A percentile compares a stretch with the other conserved stretches of the same genome.
These are phyloP conservation scores for Lepidonotus clava DNA, from an alignment of 2,888 invertebrate species.

Conservation along the genomic window DNA sequence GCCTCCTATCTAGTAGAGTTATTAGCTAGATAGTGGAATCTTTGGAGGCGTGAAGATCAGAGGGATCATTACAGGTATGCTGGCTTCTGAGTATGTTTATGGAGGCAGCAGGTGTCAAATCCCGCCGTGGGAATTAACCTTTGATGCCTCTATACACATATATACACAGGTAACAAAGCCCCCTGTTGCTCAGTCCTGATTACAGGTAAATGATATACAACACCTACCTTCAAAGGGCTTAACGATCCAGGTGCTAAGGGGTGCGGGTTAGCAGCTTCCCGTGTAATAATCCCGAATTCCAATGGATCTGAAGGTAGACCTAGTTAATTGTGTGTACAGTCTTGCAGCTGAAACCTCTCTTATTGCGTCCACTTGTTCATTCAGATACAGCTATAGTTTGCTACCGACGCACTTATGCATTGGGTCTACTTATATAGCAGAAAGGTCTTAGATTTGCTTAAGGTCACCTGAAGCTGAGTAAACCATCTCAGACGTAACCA, in stretches of 20 bases:
- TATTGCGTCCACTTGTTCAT: too few species aligned
- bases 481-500: constrained; percentile 6
- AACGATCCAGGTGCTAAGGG: neutral
- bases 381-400: too few species aligned
- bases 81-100: too few species aligned
- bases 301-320: neutral
- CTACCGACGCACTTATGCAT: too few species aligned
- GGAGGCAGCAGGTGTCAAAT: too few species aligned
- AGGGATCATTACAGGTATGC: too few species aligned
- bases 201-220: neutral
- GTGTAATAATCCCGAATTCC: neutral
- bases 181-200: neutral
- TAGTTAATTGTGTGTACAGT: neutral
- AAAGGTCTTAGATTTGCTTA: neutral
- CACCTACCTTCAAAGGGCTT: too few species aligned
- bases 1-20: too few species aligned
- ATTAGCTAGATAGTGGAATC: too few species aligned
- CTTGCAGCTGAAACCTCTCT: neutral
- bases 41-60: too few species aligned
- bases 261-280: neutral
- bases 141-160: neutral
- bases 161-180: neutral
- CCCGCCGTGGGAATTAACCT: too few species aligned
- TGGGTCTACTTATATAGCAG: neutral
- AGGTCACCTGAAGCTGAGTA: constrained; percentile 1